Evolutionary conservation across 1,140 invertebrate genomes (phyloP), one percentile per base, ranked within the genome.

Genomic region (Pseudomyrmex dendroicus): DNA sequence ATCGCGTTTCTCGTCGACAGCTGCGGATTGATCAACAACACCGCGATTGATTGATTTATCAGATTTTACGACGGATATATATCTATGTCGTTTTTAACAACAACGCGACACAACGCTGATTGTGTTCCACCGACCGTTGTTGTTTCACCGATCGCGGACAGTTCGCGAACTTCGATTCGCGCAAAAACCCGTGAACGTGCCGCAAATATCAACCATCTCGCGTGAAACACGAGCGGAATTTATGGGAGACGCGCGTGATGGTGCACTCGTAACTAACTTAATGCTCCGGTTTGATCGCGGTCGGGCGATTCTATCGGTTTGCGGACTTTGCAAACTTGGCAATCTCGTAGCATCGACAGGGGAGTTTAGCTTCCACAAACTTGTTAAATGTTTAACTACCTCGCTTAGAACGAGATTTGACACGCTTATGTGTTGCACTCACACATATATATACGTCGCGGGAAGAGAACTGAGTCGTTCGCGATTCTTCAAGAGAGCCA

Each of bases 401-500:
- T 8, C 0, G 17, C 46, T 9, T 20, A 10, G 15, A 35, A 15
- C n/a, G 15, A 50, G 68, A 67, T 59, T 68, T 8, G 52, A 52
- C 63, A 20, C 35, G 44, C 46, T n/a, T 17, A 0, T 44, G 2
- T 12, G 73, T 48, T 20, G 48, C 17, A 48, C 50, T n/a, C 20
- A 52, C 35, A 48, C 50, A 25, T 17, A 62, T 59, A 20, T 76
- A 13, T 78, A 77, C 70, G 77, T 61, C 56, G 78, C 87, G 76
- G 74, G 59, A 35, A 35, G 82, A 59, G 70, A 86, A 89, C 87
- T 88, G 22, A 89, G 84, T 88, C 80, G 86, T 76, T 20, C 52
- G 85, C 78, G 59, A 89, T 89, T 85, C 88, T 84, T 89, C 17
- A 83, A 68, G 72, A 84, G 88, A 85, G 87, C 88, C 83, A 87